phyloP scores from a whole-genome alignment of 2,797 vertebrate species.

The Megalops cyprinoides region DNA sequence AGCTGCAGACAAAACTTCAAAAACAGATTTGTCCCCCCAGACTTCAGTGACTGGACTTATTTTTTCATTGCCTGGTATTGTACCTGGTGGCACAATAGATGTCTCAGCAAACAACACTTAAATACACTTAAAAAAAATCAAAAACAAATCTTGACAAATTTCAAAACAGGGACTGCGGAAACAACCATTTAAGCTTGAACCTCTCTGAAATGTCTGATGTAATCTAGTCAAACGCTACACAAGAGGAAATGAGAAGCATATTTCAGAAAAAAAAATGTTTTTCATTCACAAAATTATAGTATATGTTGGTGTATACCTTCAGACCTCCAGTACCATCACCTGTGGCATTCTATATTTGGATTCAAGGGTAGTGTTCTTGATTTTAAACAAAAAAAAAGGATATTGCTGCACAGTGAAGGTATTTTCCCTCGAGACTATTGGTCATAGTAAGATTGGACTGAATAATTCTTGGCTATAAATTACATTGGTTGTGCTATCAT shows the following conservation, averaged over 20 bases:
- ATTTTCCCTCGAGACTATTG: neutral
- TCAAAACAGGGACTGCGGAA: neutral
- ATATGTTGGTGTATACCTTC: constrained; percentile 5
- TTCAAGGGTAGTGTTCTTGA: neutral
- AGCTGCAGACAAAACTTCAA: constrained; percentile 54
- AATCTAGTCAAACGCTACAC: constrained; percentile 1
- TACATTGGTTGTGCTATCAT: neutral
- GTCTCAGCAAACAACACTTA: constrained; percentile 44
- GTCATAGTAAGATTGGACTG: neutral
- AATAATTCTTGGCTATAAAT: neutral
- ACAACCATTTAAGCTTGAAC: neutral
- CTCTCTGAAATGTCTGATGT: constrained; percentile 18
- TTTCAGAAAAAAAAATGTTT: constrained; percentile 48
- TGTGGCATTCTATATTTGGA: neutral
- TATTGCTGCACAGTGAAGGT: neutral
- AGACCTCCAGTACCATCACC: neutral
- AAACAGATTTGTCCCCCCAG: constrained; percentile 44
- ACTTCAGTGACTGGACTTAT: constrained; percentile 39
- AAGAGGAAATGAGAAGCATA: constrained; percentile 22
- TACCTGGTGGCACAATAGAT: constrained; percentile 42
- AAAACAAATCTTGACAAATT: constrained; percentile 15
- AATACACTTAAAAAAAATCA: neutral
- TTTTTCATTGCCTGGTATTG: constrained; percentile 36
- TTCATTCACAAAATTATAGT: constrained; percentile 11
- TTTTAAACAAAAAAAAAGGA: constrained; percentile 14